Percentiles rank a stretch among this genome's conserved stretches.
Conservation (phyloP, 2,797 vertebrate species). For the Hemibagrus guttatus region DNA sequence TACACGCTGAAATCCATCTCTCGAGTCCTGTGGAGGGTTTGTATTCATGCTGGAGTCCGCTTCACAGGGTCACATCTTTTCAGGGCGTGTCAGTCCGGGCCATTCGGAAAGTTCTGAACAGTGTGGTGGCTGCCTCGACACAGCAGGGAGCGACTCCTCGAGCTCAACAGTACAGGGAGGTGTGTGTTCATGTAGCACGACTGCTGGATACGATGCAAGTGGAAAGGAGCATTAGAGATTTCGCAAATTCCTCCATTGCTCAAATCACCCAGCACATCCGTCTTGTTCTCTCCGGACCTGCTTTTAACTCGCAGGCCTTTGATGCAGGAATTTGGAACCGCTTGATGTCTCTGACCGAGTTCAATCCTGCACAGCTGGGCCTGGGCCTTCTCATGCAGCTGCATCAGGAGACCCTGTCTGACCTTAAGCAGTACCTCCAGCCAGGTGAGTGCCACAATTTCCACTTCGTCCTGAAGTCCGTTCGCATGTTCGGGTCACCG, state of each 20-base stretch:
- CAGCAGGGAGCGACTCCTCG: conserved; percentile 17
- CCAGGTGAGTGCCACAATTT: conserved; percentile 59
- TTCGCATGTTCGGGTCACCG: conserved; percentile 42
- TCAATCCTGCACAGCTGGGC: conserved; percentile 49
- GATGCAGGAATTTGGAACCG: conserved; percentile 59
- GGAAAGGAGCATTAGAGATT: conserved; percentile 17
- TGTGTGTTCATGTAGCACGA: conserved; percentile 45
- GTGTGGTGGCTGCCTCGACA: not conserved
- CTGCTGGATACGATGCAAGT: conserved; percentile 48
- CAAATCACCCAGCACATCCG: conserved; percentile 48
- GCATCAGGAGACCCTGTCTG: conserved; percentile 57
- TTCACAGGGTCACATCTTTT: conserved; percentile 62
- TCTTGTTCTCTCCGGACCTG: conserved; percentile 41
- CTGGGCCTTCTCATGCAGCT: conserved; percentile 53
- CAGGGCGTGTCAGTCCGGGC: conserved; percentile 54
- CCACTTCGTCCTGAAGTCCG: conserved; percentile 50
- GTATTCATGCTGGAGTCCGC: conserved; percentile 53
- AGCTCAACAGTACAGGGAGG: conserved; percentile 49
- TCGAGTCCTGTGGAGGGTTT: conserved; percentile 45
- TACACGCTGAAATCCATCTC: conserved; percentile 46
- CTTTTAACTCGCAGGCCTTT: conserved; percentile 51
- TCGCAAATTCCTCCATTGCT: conserved; percentile 28
- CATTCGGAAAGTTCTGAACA: conserved; percentile 56
- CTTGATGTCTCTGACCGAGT: conserved; percentile 54
- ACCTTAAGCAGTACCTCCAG: conserved; percentile 56